A percentile compares a stretch with the other conserved stretches of the same genome.
Evolutionary conservation across 2,113 vertebrate species (phyloP).

Genomic region (Cairina moschata): DNA sequence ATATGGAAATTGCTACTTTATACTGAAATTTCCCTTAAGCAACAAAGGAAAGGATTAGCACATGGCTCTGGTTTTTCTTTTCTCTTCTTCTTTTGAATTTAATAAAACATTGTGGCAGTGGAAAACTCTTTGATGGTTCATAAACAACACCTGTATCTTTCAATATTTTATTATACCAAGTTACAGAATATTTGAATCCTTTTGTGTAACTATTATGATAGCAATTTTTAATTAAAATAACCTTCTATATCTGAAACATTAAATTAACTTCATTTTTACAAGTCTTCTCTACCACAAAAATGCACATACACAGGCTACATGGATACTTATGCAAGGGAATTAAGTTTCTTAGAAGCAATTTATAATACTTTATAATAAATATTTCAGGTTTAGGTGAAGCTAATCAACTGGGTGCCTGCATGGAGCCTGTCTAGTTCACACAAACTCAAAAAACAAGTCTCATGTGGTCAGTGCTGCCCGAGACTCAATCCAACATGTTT

Average conservation of each 20-base stretch:
- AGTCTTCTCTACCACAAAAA: background rate
- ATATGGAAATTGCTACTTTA: slow-evolving; percentile 68
- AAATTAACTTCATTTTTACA: background rate
- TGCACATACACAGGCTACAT: background rate
- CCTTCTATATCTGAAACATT: background rate
- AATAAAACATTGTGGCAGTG: background rate
- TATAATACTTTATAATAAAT: background rate
- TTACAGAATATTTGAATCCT: background rate
- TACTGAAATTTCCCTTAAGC: slow-evolving; percentile 56
- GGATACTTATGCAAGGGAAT: background rate
- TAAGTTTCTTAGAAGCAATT: background rate
- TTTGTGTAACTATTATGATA: background rate
- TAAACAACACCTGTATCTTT: slow-evolving; percentile 21
- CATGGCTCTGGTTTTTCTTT: background rate
- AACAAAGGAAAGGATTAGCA: slow-evolving; percentile 60
- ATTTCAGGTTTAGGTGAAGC: background rate
- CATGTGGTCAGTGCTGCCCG: background rate
- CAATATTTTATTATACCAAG: background rate
- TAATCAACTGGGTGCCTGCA: background rate
- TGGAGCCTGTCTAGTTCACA: background rate
- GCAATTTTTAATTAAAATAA: background rate
- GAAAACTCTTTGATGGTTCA: slow-evolving; percentile 18
- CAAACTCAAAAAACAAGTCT: background rate
- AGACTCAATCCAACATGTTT: background rate
- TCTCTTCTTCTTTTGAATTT: background rate